Evolutionary conservation across 2,113 vertebrate genomes (phyloP).

Genomic region (Gymnarchus niloticus): DNA sequence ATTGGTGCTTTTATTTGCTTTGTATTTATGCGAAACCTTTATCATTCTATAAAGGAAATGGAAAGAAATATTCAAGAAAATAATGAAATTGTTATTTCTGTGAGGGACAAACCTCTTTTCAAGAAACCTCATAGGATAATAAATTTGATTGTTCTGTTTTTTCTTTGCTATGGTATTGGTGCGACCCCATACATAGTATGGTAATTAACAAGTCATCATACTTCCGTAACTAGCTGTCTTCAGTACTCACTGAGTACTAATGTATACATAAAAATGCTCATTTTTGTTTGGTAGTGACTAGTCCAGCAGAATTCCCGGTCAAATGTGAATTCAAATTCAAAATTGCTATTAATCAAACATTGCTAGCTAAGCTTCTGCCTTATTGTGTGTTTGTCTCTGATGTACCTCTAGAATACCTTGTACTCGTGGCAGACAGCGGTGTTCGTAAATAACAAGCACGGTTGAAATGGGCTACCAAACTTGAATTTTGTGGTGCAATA

Average conservation of each 20-base stretch:
- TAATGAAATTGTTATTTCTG: background rate
- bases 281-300: background rate
- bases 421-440: background rate
- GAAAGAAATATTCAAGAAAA: too few species aligned
- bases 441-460: background rate
- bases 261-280: background rate
- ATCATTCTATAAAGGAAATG: too few species aligned
- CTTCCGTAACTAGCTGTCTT: background rate
- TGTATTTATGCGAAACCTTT: too few species aligned
- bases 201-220: too few species aligned
- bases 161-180: background rate
- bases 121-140: too few species aligned
- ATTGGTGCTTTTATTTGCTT: background rate
- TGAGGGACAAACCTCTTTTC: background rate
- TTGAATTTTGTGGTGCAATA: constrained; percentile 2
- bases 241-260: background rate
- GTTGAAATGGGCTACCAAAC: background rate
- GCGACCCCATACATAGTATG: background rate
- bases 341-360: background rate
- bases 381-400: background rate
- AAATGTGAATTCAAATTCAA: background rate
- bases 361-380: background rate
- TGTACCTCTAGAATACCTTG: background rate
- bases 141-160: too few species aligned
- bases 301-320: background rate